A percentile compares a stretch with the other conserved stretches of the same genome.
These are phyloP conservation scores for Liasis olivaceus DNA, from an alignment of 2,797 vertebrate genomes.

Conservation along the genomic window DNA sequence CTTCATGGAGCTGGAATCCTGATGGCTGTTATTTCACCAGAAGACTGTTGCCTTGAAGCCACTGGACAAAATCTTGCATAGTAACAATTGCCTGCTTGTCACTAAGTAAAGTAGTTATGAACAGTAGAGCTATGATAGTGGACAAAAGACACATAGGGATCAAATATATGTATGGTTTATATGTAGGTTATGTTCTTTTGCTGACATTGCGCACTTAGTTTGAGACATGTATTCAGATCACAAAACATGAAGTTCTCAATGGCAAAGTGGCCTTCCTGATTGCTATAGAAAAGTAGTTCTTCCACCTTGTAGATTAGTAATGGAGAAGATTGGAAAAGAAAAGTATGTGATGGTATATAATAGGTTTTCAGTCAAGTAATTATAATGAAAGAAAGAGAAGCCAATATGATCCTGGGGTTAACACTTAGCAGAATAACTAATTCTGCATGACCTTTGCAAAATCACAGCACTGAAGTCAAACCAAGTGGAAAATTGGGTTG, in stretches of 20 bases:
- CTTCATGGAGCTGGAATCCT: neutral
- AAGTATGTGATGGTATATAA: constrained; percentile 22
- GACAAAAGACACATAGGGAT: neutral
- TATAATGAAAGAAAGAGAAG: constrained; percentile 31
- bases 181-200: neutral
- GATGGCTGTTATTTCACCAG: neutral
- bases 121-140: neutral
- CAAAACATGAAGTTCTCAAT: neutral
- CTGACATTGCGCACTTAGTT: neutral
- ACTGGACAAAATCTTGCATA: neutral
- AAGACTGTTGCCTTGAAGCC: neutral
- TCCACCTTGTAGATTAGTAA: neutral
- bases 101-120: neutral
- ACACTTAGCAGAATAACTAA: constrained; percentile 31
- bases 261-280: constrained; percentile 20
- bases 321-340: constrained; percentile 34
- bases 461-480: constrained; percentile 57
- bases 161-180: neutral
- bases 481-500: constrained; percentile 59
- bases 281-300: constrained; percentile 27
- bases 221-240: neutral
- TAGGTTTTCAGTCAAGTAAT: constrained; percentile 47
- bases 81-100: neutral
- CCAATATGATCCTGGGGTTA: constrained; percentile 57
- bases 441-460: constrained; percentile 17